Conservation (phyloP, 2,797 vertebrate species). For the Ctenosaura bakeri region DNA sequence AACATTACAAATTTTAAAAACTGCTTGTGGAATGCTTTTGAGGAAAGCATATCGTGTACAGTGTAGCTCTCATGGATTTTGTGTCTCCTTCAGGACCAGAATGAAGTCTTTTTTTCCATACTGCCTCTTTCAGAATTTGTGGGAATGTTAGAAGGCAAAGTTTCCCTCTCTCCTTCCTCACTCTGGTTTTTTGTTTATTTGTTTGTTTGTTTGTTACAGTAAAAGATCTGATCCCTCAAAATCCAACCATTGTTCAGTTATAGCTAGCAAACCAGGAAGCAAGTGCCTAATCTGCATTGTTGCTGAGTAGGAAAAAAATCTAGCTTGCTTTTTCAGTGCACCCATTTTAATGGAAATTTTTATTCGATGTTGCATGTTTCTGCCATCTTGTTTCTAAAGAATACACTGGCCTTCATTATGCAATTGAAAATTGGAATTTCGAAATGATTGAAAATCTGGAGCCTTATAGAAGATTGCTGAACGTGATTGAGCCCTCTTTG, state of each 20-base stretch:
- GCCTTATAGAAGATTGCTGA: constrained; percentile 67
- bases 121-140: background rate
- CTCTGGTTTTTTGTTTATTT: background rate
- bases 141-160: background rate
- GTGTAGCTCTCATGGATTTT: too few species aligned
- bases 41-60: too few species aligned
- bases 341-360: background rate
- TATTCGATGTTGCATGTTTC: background rate
- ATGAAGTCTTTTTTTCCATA: background rate
- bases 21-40: too few species aligned
- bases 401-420: constrained; percentile 78
- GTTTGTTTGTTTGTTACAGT: background rate
- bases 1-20: too few species aligned
- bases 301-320: background rate
- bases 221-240: background rate
- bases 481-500: constrained; percentile 74
- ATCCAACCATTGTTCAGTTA: background rate
- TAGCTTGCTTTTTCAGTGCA: background rate
- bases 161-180: background rate
- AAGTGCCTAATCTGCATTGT: background rate
- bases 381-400: constrained; percentile 61
- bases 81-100: background rate
- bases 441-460: constrained; percentile 77
- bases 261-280: background rate
- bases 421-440: constrained; percentile 81